Evolutionary conservation across 1,140 invertebrate genomes (phyloP).

Genomic region (Aphidius ervi): DNA sequence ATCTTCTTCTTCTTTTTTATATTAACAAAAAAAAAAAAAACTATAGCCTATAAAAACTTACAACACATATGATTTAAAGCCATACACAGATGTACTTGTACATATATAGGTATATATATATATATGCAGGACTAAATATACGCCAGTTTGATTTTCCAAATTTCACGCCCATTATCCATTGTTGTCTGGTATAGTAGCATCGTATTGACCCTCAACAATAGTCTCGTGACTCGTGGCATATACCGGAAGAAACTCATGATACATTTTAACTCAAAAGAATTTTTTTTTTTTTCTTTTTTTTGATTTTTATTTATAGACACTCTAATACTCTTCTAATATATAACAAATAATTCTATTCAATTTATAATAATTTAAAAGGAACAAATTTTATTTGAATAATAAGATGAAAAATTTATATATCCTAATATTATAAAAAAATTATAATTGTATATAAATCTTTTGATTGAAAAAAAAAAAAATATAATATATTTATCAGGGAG

Average conservation of each 20-base stretch:
- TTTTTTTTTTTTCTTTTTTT: conserved; percentile 12
- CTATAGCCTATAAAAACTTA: neutral
- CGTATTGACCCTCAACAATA: conserved; percentile 38
- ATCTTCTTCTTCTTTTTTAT: conserved; percentile 18
- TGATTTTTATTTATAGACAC: neutral
- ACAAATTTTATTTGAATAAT: too few species aligned
- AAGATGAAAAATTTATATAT: too few species aligned
- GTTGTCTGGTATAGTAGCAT: conserved; percentile 24
- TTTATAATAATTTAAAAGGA: too few species aligned
- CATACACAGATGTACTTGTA: neutral
- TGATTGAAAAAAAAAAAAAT: too few species aligned
- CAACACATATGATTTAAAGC: too few species aligned
- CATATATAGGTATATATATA: conserved; percentile 8
- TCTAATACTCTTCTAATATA: too few species aligned
- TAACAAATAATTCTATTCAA: too few species aligned
- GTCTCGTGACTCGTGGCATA: conserved; percentile 19
- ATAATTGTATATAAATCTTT: too few species aligned
- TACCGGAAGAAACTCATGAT: neutral
- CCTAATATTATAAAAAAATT: too few species aligned
- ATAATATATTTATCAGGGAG: too few species aligned
- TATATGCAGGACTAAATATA: conserved; percentile 4
- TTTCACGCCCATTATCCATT: conserved; percentile 52
- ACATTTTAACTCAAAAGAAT: neutral
- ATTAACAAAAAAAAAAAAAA: neutral
- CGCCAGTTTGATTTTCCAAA: conserved; percentile 43